Evolutionary conservation across 1,140 invertebrate genomes (phyloP), one percentile per base, ranked within the genome.

Genomic region (Sinella curviseta): DNA sequence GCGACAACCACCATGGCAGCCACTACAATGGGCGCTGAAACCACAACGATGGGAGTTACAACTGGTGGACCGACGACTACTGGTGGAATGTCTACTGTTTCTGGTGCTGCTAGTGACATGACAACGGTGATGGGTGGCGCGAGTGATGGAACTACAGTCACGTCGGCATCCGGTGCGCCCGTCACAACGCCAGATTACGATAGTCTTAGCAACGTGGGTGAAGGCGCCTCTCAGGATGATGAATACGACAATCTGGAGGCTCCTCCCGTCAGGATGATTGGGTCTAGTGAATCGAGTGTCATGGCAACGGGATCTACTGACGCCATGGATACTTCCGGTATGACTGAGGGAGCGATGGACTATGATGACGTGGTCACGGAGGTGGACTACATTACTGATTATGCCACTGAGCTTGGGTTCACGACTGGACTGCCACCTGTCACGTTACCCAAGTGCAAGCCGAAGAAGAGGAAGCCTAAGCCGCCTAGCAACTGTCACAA

Each of bases 21-120:
- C 14, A 60, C 57, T 14, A 60, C 57, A 3, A 79, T 82, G 0
- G 84, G 82, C 1, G 57, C 8, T n/a, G 57, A n/a, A 60, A 26
- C 34, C 31, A 54, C 35, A 35, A 74, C 54, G 70, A 31, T 70
- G 30, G 65, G 36, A 73, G 79, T 81, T 74, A 20, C n/a, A 84
- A 80, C 85, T 84, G 0, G 82, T 81, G 30, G 83, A 82, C n/a
- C n/a, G n/a, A n/a, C n/a, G n/a, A n/a, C n/a, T n/a, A n/a, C n/a
- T 20, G 83, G 78, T n/a, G 73, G 48, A 36, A 84, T 79, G 12
- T 81, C 81, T 75, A 34, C 74, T 35, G 24, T 34, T 1, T 75
- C 20, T 4, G 20, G 20, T 12, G 24, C 74, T 34, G 1, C 74
- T 39, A 17, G n/a, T 54, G 54, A 77, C 3, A 55, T 30, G 36